Percentiles rank a stretch among this genome's conserved stretches.
Conservation (phyloP, 2,888 invertebrate species). For the Cephus pulcher region DNA sequence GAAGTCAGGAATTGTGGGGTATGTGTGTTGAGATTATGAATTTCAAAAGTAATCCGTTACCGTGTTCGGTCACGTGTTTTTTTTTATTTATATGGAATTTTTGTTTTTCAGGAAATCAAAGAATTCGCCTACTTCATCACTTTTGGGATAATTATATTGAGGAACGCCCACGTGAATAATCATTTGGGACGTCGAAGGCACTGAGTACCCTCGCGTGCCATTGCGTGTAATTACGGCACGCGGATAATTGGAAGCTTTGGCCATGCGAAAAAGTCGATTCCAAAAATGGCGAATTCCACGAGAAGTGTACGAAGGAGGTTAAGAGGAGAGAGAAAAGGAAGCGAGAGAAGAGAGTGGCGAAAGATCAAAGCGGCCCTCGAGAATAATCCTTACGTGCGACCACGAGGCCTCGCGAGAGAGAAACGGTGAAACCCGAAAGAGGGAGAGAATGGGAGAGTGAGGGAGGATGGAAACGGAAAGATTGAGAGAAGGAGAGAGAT, state of each 20-base stretch:
- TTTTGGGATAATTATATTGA: not conserved
- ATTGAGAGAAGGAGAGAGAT: conserved; percentile 15
- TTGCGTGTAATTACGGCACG: not conserved
- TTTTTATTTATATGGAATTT: not conserved
- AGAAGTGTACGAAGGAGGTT: conserved; percentile 21
- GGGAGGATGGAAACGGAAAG: conserved; percentile 11
- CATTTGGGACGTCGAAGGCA: not conserved
- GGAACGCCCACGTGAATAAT: not conserved
- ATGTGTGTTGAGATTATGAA: not conserved
- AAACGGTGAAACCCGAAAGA: conserved; percentile 19
- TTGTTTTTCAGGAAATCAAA: not conserved
- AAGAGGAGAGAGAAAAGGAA: conserved; percentile 28
- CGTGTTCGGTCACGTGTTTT: not conserved
- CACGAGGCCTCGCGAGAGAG: conserved; percentile 12
- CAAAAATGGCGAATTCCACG: conserved; percentile 4
- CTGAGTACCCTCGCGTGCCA: not conserved
- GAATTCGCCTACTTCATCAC: not conserved
- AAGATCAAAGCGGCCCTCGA: conserved; percentile 49
- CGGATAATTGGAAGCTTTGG: not conserved
- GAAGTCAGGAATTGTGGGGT: conserved; percentile 44
- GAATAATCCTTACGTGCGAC: conserved; percentile 44
- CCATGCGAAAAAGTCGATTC: conserved; percentile 5
- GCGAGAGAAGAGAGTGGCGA: conserved; percentile 21
- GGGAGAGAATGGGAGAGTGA: conserved; percentile 15
- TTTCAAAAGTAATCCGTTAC: not conserved